Evolutionary conservation across 2,888 invertebrate species (phyloP), one percentile per base, ranked within the genome.

Genomic region (Spodoptera exigua): DNA sequence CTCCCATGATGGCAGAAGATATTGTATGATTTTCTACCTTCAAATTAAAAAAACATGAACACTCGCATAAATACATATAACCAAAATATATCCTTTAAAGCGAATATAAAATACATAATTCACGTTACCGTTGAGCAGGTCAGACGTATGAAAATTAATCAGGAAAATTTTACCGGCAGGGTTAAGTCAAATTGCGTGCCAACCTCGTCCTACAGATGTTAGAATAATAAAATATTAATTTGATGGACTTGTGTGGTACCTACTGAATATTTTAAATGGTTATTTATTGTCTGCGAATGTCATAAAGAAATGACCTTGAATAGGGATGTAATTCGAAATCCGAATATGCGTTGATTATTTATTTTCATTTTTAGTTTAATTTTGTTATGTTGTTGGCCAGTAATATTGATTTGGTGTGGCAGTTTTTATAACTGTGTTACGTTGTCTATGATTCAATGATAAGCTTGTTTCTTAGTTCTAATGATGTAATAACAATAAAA

Each of bases 141-240:
- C 37, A 49, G 44, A 55, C 48, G 56, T 51, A 46, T 40, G 47
- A 60, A 61, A 27, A 70, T 61, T 64, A 70, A 62, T 66, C 48
- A 51, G 54, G 54, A 36, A 40, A 51, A 66, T 21, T 48, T 53
- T 61, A 52, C 62, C 39, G 61, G 37, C 27, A 57, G 48, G 39
- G 44, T 32, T 52, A 52, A 61, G 53, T 61, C 54, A 65, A 56
- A 53, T 71, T 71, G 59, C 62, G 67, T 67, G 58, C 56, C n/a
- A 17, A 35, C 32, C 41, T 27, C 54, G 47, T 32, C 43, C 7
- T 43, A 39, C 70, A 70, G 61, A 53, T 70, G 65, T 57, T 64
- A 27, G 39, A n/a, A 10, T 27, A 41, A 17, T 70, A 56, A 53
- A 58, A 58, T 61, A 65, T 61, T 61, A 44, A 61, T 27, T 46